These are phyloP conservation scores for Odobenus rosmarus DNA, from an alignment of 2,113 vertebrate species.

Conservation along the genomic window DNA sequence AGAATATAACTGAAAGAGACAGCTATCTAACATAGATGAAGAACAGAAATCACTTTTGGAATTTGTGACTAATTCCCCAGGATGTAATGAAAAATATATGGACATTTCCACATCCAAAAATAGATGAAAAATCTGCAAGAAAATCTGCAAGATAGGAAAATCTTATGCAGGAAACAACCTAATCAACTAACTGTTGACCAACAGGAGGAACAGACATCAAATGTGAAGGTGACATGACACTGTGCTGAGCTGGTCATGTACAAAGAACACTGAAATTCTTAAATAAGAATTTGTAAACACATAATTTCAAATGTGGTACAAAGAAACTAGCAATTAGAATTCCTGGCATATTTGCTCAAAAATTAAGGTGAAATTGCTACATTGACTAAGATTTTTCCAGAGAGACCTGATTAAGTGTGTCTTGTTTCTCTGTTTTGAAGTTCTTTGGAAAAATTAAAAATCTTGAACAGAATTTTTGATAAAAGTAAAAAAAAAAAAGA, in stretches of 20 bases:
- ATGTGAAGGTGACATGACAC: neutral
- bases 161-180: neutral
- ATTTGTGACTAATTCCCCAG: neutral
- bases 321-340: neutral
- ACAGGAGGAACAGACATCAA: neutral
- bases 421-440: neutral
- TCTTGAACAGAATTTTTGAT: neutral
- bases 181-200: too few species aligned
- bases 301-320: neutral
- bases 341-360: neutral
- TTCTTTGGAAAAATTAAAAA: neutral
- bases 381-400: neutral
- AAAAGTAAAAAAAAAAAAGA: too few species aligned
- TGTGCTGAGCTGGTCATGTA: neutral
- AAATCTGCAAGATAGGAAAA: neutral
- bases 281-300: neutral
- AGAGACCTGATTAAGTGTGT: neutral
- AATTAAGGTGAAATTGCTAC: neutral
- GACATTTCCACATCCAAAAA: neutral
- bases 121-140: neutral
- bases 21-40: neutral
- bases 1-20: neutral
- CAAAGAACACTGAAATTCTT: neutral
- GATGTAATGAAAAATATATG: neutral
- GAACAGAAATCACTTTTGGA: neutral